Base-by-base conservation (phyloP, 1,140 invertebrate genomes). In the Sycophila sp. region DNA sequence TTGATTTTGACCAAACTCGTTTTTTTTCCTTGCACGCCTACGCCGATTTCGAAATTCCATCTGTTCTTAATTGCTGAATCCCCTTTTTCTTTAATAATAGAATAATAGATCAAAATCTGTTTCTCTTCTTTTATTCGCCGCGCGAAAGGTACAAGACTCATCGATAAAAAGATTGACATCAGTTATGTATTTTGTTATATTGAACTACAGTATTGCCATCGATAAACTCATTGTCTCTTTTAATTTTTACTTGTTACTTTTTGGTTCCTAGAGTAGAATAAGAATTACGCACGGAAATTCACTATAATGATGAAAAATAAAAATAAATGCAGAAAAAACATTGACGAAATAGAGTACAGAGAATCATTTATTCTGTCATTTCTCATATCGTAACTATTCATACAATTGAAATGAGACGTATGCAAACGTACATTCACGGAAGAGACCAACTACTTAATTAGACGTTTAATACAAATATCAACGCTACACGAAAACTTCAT, bases 401-500 rank as follows among this genome's bases (percentile, higher is more conserved):
- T 77, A 80, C 73, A 80, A 62, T 80, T 78, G 73, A 80, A 78
- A 79, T 76, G 77, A 76, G 73, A 76, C 72, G 71, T 81, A 80
- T 81, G 77, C 75, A 78, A 80, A 80, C 73, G 75, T 77, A 79
- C 80, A 81, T 76, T 78, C 75, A 75, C 74, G 76, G 75, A 78
- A 81, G 72, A 76, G 73, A 76, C 73, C 73, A 76, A 66, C 76
- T 80, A 80, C 66, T 77, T 73, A 71, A 69, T 75, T 81, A 79
- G 66, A 76, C 73, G 36, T 58, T 56, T 47, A 70, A 64, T 70
- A 58, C 45, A 24, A 63, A 62, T 69, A 55, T 55, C 19, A 69
- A 55, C 34, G 30, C 49, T 69, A 64, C 22, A 55, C 28, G 19
- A 19, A 69, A 69, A 64, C 36, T 47, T 69, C 42, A 47, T 47